Evolutionary conservation across 2,797 vertebrate genomes (phyloP), one percentile per base, ranked within the genome.

Genomic region (Danio jaintianensis): DNA sequence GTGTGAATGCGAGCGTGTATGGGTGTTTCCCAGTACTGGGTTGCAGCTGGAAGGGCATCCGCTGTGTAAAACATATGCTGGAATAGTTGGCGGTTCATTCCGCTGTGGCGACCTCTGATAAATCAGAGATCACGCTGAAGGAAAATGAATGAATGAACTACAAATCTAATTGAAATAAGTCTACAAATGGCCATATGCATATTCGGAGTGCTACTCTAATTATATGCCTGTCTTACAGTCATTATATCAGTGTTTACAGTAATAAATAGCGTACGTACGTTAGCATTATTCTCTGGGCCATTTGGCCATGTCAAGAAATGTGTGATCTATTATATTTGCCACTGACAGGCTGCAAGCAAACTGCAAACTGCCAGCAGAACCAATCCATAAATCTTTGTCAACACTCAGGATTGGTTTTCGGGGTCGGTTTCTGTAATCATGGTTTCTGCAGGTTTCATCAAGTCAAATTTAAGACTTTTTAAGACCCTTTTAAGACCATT

Each of bases 311-410:
- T 29, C 52, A 22, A 45, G 55, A 43, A 47, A 59, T 73, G 13
- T 74, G 42, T 59, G 56, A 18, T 74, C 6, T 61, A 61, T 74
- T 61, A 36, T 48, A 59, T 61, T 43, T 48, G 42, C 15, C 6
- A 12, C 42, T 47, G 55, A n/a, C 42, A 72, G 70, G 53, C 52
- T 72, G 70, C 50, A 52, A n/a, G n/a, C n/a, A n/a, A n/a, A n/a
- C 9, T 53, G 6, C 55, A 71, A 72, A 55, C n/a, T 13, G n/a
- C 18, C 55, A 47, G 53, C 53, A 59, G 70, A 73, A 73, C 45
- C 55, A n/a, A 59, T 73, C 55, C 40, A 71, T 71, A 56, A 9
- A 56, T 56, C 52, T 40, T 50, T 56, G 52, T 70, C 47, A 71
- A 58, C 70, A 22, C 53, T 4, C 56, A 3, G 40, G 29, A 53